Percentiles rank a stretch among this genome's conserved stretches.
These are phyloP conservation scores for Trachymyrmex cornetzi DNA, from an alignment of 1,140 invertebrate genomes.

Conservation along the genomic window DNA sequence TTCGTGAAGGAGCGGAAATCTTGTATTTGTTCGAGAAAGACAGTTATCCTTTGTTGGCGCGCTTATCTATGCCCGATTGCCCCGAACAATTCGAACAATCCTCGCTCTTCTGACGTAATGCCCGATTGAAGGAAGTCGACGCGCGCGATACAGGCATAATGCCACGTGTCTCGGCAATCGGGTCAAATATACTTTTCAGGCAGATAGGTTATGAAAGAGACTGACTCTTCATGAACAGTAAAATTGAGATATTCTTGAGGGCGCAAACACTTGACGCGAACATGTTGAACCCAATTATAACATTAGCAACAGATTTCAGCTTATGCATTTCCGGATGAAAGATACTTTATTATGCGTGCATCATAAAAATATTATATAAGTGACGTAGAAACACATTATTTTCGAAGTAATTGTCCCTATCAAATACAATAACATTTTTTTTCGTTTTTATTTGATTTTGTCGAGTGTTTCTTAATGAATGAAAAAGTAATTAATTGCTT, in stretches of 20 bases:
- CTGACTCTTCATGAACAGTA: background rate
- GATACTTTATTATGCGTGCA: background rate
- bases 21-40: conserved; percentile 67
- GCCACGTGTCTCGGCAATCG: background rate
- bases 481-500: conserved; percentile 1
- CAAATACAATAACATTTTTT: background rate
- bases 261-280: background rate
- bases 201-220: background rate
- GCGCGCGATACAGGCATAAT: background rate
- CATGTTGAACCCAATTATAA: background rate
- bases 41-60: conserved; percentile 26
- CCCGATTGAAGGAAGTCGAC: background rate
- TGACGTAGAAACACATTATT: background rate
- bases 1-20: conserved; percentile 51
- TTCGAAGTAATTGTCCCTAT: background rate
- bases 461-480: background rate
- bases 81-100: conserved; percentile 25
- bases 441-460: background rate
- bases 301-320: background rate
- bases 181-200: conserved; percentile 33
- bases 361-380: background rate
- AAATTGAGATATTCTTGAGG: background rate
- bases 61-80: conserved; percentile 44
- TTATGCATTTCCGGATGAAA: background rate
- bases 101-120: conserved; percentile 7